These are phyloP conservation scores for Anorthoa munda DNA, from an alignment of 2,888 invertebrate genomes.

Conservation along the genomic window DNA sequence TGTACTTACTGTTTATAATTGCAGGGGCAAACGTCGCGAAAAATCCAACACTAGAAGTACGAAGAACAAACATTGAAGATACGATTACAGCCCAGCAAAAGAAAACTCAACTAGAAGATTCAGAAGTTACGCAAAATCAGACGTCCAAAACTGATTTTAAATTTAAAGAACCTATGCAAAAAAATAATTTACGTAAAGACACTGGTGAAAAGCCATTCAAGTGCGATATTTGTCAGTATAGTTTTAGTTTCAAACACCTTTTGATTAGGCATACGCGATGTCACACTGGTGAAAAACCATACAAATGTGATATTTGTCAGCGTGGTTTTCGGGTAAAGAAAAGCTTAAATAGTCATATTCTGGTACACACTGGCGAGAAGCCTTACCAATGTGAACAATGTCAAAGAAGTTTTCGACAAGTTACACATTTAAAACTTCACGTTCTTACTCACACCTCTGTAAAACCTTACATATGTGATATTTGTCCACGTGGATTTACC, in stretches of 20 bases:
- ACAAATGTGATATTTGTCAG: constrained; percentile 22
- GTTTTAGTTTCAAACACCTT: background rate
- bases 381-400: constrained; percentile 29
- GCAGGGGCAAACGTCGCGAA: background rate
- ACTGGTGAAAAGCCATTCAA: background rate
- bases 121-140: background rate
- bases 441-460: constrained; percentile 21
- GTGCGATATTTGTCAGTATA: constrained; percentile 16
- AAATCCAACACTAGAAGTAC: background rate
- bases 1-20: background rate
- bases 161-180: background rate
- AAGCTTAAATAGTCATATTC: constrained; percentile 10
- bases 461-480: constrained; percentile 18
- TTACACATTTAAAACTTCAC: constrained; percentile 12
- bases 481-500: constrained; percentile 4
- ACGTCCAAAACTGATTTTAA: background rate
- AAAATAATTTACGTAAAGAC: background rate
- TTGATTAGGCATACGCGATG: background rate
- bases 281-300: constrained; percentile 15
- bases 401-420: constrained; percentile 10
- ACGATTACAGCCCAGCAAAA: background rate
- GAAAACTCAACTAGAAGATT: background rate
- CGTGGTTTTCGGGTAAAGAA: constrained; percentile 13
- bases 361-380: constrained; percentile 27
- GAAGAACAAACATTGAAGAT: background rate